phyloP scores from a whole-genome alignment of 92 coral and sea anemone genomes.

The Porites cylindrica region DNA sequence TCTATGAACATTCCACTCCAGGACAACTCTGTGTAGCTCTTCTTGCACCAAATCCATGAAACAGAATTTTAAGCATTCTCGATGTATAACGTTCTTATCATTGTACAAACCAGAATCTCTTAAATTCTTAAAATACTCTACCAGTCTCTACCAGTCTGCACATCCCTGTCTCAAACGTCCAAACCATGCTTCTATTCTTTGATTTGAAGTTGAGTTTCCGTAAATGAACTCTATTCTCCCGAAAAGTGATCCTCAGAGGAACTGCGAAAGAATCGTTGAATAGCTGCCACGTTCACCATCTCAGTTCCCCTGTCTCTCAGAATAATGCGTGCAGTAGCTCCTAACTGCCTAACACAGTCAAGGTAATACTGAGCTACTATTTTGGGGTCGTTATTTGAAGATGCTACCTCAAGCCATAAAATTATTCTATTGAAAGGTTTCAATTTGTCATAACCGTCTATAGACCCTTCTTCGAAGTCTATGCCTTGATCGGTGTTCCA shows the following conservation, averaged over 20 bases:
- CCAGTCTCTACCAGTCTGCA: slow-evolving; percentile 67
- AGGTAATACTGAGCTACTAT: slow-evolving; percentile 35
- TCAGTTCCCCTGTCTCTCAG: slow-evolving; percentile 62
- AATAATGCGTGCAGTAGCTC: slow-evolving; percentile 51
- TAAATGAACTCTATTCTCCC: slow-evolving; percentile 63
- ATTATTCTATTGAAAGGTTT: slow-evolving; percentile 54
- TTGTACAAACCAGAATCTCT: slow-evolving; percentile 43
- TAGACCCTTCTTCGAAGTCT: slow-evolving; percentile 29
- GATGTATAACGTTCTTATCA: slow-evolving; percentile 36
- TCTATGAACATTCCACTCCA: slow-evolving; percentile 58
- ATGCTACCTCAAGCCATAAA: slow-evolving; percentile 42
- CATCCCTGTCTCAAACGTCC: slow-evolving; percentile 53
- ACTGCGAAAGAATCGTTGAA: slow-evolving; percentile 70
- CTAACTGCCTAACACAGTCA: slow-evolving; percentile 40
- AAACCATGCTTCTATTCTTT: slow-evolving; percentile 76
- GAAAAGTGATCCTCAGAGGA: slow-evolving; percentile 45
- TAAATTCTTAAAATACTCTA: slow-evolving; percentile 40
- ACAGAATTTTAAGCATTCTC: slow-evolving; percentile 51
- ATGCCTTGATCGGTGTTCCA: slow-evolving; percentile 31
- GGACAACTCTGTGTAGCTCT: slow-evolving; percentile 48
- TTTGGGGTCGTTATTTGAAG: slow-evolving; percentile 42
- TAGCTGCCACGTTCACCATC: slow-evolving; percentile 45
- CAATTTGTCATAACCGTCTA: slow-evolving; percentile 50
- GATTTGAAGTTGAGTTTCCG: slow-evolving; percentile 57
- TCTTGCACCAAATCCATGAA: slow-evolving; percentile 37